Evolutionary conservation across 2,797 vertebrate species (phyloP), one percentile per base, ranked within the genome.

Genomic region (Mionectes olivaceus): DNA sequence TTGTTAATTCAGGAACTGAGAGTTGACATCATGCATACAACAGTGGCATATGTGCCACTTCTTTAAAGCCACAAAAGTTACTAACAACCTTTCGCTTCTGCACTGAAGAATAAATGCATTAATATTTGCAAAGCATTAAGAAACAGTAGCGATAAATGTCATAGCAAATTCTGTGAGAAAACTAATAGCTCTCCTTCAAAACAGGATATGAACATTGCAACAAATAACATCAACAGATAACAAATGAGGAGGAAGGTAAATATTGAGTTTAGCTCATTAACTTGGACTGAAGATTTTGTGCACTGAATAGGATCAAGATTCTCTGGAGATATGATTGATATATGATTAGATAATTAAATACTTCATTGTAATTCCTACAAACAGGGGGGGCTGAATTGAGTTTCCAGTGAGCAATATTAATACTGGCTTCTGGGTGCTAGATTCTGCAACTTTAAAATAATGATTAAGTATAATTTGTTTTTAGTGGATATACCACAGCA

Each of bases 161-260:
- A 92, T 49, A 59, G 52, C 5, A 93, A 85, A 83, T 87, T 93
- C 37, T 0, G 1, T 19, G 19, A 93, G 41, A 59, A 92, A 92
- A 82, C 43, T 35, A 93, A 82, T 44, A 94, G 81, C 9, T 69
- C 49, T 85, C 70, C 71, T 92, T 83, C 33, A 71, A 89, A 89
- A 89, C 44, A 96, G 91, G 68, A 83, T 79, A 85, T 85, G 89
- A 96, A 61, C 57, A 68, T 49, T 71, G 69, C 30, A 85, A 83
- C 33, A 81, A 92, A 57, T 35, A 73, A 87, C n/a, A 49, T 79
- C 52, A 87, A 84, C 67, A 50, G 61, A 68, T 1, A 89, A 50
- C 9, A 70, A 95, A 81, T 25, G 49, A 67, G 37, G 39, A 92
- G 18, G 56, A 90, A 86, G 32, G 39, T 18, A 92, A 89, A 74